Percentiles rank a stretch among this genome's conserved stretches.
phyloP scores from a whole-genome alignment of 2,888 invertebrate species.

The Torymus auratus region DNA sequence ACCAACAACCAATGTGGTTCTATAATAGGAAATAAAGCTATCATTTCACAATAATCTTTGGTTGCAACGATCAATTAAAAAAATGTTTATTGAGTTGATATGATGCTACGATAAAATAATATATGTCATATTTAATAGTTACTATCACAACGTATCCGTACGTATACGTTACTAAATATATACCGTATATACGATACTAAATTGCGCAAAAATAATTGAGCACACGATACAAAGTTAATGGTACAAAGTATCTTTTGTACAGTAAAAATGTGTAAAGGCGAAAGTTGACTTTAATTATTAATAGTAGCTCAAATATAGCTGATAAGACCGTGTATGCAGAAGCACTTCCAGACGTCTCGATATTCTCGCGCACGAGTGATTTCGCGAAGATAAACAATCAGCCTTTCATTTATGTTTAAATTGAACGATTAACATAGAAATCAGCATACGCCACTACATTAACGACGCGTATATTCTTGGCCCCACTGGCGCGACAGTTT shows the following conservation, averaged over 20 bases:
- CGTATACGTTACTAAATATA: no score
- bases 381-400: background rate
- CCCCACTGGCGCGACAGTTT: no score
- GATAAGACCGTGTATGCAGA: background rate
- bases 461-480: background rate
- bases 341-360: slow-evolving; percentile 4
- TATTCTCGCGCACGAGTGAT: slow-evolving; percentile 5
- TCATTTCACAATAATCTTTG: background rate
- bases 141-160: no score
- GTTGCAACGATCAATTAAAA: background rate
- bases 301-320: slow-evolving; percentile 7
- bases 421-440: background rate
- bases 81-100: no score
- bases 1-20: background rate
- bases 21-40: slow-evolving; percentile 15
- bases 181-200: no score
- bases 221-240: no score
- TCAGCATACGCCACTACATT: background rate
- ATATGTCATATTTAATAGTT: no score
- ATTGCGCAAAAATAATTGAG: no score
- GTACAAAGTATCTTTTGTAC: no score
- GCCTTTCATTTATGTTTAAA: background rate
- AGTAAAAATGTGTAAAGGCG: background rate
- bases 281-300: background rate
- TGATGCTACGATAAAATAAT: no score